A percentile compares a stretch with the other conserved stretches of the same genome.
Conservation (phyloP, 1,140 invertebrate species). For the Drosophila neocordata region DNA sequence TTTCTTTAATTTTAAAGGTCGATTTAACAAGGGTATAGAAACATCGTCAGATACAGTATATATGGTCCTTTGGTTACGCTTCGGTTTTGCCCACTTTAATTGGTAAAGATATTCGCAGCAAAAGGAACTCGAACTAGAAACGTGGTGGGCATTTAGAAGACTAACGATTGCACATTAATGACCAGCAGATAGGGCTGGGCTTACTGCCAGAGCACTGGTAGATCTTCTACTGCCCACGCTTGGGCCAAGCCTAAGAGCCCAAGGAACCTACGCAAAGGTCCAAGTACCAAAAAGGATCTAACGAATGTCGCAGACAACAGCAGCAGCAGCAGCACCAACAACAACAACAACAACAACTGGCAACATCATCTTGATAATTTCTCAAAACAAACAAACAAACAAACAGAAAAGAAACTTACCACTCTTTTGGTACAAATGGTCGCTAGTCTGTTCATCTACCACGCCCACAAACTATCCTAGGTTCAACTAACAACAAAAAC, state of each 20-base stretch:
- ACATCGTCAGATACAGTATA: conserved; percentile 20
- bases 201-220: conserved; percentile 21
- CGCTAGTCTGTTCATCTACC: conserved; percentile 43
- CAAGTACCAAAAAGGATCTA: conserved; percentile 48
- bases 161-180: conserved; percentile 78
- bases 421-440: conserved; percentile 11
- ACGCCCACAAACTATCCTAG: conserved; percentile 46
- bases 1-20: too few relatives aligned
- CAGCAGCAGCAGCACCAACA: conserved; percentile 16
- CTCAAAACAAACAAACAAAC: conserved; percentile 45
- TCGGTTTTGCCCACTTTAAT: conserved; percentile 62
- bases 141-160: conserved; percentile 74
- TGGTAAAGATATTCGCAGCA: conserved; percentile 60
- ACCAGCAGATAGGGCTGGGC: conserved; percentile 61
- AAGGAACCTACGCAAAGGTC: conserved; percentile 19
- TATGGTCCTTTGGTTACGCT: conserved; percentile 8
- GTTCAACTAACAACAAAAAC: conserved; percentile 24
- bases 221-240: conserved; percentile 16
- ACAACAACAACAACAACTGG: conserved; percentile 40
- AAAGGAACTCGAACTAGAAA: conserved; percentile 37
- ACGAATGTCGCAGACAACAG: conserved; percentile 69
- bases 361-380: conserved; percentile 79
- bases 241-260: conserved; percentile 29
- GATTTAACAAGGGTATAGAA: background rate
- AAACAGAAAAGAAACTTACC: conserved; percentile 19